Conservation (phyloP, 2,113 vertebrate species). For the Colaptes auratus region DNA sequence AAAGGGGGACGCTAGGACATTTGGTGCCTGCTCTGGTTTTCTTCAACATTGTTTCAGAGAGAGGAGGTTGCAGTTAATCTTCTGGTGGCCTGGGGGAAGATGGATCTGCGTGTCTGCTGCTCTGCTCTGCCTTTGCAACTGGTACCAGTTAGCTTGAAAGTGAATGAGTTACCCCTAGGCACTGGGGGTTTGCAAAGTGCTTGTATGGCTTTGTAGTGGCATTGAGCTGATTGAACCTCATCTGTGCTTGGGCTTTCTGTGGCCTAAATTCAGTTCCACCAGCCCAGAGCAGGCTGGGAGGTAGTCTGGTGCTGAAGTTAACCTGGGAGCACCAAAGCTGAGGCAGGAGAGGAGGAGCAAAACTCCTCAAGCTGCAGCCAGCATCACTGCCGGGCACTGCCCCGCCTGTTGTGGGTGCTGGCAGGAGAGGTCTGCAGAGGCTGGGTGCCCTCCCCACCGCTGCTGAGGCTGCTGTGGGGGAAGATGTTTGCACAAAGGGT, state of each 20-base stretch:
- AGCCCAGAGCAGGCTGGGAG: background rate
- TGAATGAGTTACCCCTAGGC: background rate
- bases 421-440: rapidly evolving
- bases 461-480: background rate
- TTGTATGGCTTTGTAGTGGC: background rate
- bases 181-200: background rate
- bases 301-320: background rate
- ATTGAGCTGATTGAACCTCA: constrained; percentile 18
- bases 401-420: background rate
- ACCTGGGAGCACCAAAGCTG: background rate
- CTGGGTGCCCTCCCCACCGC: rapidly evolving
- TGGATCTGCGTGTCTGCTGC: background rate
- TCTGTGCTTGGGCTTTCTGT: constrained; percentile 23
- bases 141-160: background rate
- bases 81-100: background rate
- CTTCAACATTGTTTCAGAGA: background rate
- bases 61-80: background rate
- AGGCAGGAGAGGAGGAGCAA: background rate
- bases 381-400: rapidly evolving
- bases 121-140: background rate
- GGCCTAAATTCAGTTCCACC: background rate
- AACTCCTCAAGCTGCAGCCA: background rate
- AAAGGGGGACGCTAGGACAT: background rate
- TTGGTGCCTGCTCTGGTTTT: background rate
- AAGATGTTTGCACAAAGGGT: rapidly evolving